Percentiles rank a stretch among this genome's conserved stretches.
These are phyloP conservation scores for Heliothis subflexa DNA, from an alignment of 1,140 invertebrate species.

Conservation along the genomic window DNA sequence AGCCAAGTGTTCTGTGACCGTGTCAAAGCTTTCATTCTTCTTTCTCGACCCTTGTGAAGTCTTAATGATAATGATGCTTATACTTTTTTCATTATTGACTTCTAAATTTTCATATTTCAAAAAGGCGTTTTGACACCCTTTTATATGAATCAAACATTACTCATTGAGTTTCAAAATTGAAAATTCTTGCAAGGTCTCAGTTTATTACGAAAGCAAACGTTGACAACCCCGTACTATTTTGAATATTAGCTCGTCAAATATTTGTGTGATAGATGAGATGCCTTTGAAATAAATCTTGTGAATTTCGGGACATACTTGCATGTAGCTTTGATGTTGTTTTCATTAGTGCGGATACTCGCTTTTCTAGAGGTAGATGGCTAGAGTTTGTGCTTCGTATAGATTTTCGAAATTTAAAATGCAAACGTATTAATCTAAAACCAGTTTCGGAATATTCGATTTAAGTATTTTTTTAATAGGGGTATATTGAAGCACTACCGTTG, in stretches of 20 bases:
- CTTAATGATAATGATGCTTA: constrained; percentile 36
- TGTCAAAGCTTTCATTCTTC: constrained; percentile 39
- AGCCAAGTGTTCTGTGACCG: constrained; percentile 25
- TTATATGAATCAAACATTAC: neutral
- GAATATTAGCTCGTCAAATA: constrained; percentile 6
- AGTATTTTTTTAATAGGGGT: no score
- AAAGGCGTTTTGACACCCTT: neutral
- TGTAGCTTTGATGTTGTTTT: constrained; percentile 1
- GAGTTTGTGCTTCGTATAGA: neutral
- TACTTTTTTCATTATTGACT: constrained; percentile 14
- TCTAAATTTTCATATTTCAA: neutral
- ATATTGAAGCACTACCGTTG: no score
- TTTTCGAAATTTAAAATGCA: neutral
- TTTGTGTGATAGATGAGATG: neutral
- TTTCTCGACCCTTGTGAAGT: constrained; percentile 16
- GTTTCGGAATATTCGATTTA: no score
- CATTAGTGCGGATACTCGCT: neutral
- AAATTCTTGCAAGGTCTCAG: no score
- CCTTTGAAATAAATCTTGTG: constrained; percentile 6
- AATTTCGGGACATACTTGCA: neutral
- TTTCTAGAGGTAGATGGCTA: neutral
- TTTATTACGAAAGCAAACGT: neutral
- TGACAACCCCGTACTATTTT: neutral
- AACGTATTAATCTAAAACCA: no score
- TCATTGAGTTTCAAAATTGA: neutral